These are phyloP conservation scores for Rhagologus leucostigma DNA, from an alignment of 2,113 vertebrate species.

Conservation along the genomic window DNA sequence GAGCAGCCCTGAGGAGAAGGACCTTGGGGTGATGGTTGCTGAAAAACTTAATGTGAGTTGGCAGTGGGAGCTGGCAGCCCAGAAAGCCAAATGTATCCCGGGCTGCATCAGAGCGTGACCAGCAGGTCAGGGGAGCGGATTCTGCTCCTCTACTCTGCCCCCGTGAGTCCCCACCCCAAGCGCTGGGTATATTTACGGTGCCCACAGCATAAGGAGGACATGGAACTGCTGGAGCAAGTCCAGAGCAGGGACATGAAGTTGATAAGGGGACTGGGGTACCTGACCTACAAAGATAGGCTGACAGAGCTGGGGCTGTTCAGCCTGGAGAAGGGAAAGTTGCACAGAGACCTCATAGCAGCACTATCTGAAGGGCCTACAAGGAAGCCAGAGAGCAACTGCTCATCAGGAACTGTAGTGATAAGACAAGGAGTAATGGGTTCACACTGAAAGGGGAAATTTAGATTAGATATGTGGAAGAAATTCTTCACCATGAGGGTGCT, in stretches of 20 bases:
- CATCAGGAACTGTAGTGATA: background rate
- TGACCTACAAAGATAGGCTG: background rate
- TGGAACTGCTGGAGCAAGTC: background rate
- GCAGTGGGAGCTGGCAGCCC: background rate
- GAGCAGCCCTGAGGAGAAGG: background rate
- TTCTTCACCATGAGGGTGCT: background rate
- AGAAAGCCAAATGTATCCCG: background rate
- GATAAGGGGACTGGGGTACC: too few relatives aligned
- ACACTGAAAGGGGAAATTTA: background rate
- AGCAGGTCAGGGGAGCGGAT: background rate
- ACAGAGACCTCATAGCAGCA: background rate
- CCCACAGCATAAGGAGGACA: background rate
- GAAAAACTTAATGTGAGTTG: background rate
- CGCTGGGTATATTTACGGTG: background rate
- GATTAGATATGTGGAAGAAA: background rate
- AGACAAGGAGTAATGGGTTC: background rate
- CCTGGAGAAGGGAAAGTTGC: background rate
- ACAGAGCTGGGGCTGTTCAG: background rate
- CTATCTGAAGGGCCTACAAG: background rate
- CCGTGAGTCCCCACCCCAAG: rapidly evolving
- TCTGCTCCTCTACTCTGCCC: background rate
- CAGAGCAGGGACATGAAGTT: background rate
- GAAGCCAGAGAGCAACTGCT: background rate
- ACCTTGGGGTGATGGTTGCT: background rate
- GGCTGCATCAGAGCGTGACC: background rate